A percentile compares a stretch with the other conserved stretches of the same genome.
phyloP scores from a whole-genome alignment of 2,888 invertebrate genomes.

The Flexamia atlantica region DNA sequence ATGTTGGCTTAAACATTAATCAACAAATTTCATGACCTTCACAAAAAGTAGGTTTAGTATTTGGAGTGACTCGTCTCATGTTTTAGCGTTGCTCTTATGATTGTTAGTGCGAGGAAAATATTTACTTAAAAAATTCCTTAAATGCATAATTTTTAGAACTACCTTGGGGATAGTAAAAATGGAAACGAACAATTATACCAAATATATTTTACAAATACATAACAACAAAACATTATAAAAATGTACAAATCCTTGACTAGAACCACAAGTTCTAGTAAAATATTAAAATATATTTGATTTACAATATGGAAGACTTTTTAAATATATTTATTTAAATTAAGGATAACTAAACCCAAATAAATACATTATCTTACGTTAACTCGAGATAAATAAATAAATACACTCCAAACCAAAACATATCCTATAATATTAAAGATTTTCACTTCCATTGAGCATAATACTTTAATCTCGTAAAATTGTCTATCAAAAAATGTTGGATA shows the following conservation, averaged over 20 bases:
- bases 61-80: too few relatives aligned
- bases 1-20: too few relatives aligned
- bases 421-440: too few relatives aligned
- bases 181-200: background rate
- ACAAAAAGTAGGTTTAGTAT: too few relatives aligned
- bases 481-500: too few relatives aligned
- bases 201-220: conserved; percentile 7
- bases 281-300: conserved; percentile 41
- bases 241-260: background rate
- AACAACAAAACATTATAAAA: conserved; percentile 4
- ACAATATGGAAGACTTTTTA: conserved; percentile 25
- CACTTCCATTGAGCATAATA: too few relatives aligned
- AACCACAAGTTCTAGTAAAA: conserved; percentile 27
- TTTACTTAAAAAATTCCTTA: too few relatives aligned
- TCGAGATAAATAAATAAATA: conserved; percentile 20
- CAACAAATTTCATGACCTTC: too few relatives aligned
- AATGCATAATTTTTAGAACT: too few relatives aligned
- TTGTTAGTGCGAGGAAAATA: too few relatives aligned
- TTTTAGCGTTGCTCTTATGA: too few relatives aligned
- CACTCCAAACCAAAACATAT: background rate
- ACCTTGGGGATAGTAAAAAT: background rate
- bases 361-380: conserved; percentile 17
- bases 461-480: too few relatives aligned
- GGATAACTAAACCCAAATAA: conserved; percentile 24
- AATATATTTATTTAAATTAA: background rate